Conservation (phyloP, 2,797 vertebrate species). For the Acanthiza pusilla region DNA sequence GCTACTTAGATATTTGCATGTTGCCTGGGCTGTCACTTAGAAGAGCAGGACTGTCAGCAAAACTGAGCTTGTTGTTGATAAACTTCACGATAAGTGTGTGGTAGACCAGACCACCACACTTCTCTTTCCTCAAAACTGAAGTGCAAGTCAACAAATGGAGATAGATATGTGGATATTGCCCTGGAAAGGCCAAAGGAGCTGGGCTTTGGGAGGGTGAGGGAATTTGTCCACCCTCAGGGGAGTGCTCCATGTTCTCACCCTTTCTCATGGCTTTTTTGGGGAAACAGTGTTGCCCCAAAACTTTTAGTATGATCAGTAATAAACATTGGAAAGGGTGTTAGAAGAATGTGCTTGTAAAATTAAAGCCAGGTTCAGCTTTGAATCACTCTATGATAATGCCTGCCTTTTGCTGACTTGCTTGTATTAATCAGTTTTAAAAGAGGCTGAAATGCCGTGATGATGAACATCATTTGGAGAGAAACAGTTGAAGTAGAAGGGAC, state of each 20-base stretch:
- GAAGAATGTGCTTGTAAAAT: not conserved
- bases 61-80: not conserved
- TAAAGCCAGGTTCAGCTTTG: not conserved
- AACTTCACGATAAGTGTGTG: not conserved
- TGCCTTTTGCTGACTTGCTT: not conserved
- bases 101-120: not conserved
- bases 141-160: not conserved
- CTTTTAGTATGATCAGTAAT: not conserved
- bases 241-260: rapidly evolving
- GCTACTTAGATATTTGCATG: not conserved
- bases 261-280: not conserved
- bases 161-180: not conserved
- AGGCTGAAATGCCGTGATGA: not conserved
- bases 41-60: not conserved
- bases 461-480: not conserved
- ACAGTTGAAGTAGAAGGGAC: not conserved
- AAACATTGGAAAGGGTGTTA: not conserved
- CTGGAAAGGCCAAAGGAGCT: not conserved
- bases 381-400: not conserved
- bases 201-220: not conserved
- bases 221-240: not conserved
- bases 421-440: not conserved
- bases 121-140: not conserved
- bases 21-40: not conserved
- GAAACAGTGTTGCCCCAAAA: not conserved